phyloP scores from a whole-genome alignment of 2,113 vertebrate species.

The Colius striatus region DNA sequence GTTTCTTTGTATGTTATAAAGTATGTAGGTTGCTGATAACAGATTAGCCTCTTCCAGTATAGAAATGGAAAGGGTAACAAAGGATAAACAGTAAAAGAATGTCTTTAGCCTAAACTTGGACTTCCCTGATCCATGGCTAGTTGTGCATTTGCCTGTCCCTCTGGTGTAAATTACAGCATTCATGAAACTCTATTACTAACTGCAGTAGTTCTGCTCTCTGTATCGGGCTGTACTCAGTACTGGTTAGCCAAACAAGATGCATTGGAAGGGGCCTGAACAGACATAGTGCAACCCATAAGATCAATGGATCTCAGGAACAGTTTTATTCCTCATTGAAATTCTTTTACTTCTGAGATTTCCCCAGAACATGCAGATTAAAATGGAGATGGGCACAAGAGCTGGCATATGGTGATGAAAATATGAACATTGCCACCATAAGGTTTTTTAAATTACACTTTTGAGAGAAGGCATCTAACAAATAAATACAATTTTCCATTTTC shows the following conservation, averaged over 20 bases:
- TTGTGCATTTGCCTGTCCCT: not conserved
- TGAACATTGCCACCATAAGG: fast-evolving
- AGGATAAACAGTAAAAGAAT: not conserved
- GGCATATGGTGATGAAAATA: not conserved
- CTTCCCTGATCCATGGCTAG: not conserved
- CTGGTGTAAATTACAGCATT: not conserved
- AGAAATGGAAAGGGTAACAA: not conserved
- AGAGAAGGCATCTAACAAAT: not conserved
- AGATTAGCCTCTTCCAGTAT: not conserved
- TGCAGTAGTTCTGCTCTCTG: not conserved
- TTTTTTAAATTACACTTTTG: not conserved
- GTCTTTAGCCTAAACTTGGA: not conserved
- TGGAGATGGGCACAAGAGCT: not conserved
- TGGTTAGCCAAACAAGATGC: not conserved
- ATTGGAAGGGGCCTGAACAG: not conserved
- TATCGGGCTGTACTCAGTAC: fast-evolving
- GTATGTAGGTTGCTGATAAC: not conserved
- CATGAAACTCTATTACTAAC: not conserved
- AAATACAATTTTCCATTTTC: not conserved
- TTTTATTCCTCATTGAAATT: not conserved
- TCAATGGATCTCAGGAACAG: not conserved
- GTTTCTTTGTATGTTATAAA: not conserved
- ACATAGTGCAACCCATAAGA: not conserved
- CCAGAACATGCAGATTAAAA: not conserved
- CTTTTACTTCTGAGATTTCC: not conserved